Percentiles rank a stretch among this genome's conserved stretches.
These are phyloP conservation scores for Tineola bisselliella DNA, from an alignment of 2,888 invertebrate species.

Conservation along the genomic window DNA sequence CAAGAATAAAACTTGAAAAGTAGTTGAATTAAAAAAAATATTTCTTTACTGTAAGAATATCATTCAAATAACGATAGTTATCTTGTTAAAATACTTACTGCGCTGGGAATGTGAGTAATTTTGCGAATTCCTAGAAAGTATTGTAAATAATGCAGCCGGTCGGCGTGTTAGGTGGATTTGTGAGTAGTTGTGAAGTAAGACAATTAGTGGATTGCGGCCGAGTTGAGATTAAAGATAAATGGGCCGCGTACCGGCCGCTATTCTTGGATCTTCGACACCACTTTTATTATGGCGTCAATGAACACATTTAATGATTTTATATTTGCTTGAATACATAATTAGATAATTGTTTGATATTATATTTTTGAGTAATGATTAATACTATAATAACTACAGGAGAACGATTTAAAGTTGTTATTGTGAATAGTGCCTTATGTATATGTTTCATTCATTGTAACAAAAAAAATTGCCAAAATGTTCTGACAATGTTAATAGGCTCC, in stretches of 20 bases:
- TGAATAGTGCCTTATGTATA: too few relatives aligned
- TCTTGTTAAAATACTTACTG: neutral
- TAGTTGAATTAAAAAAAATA: too few relatives aligned
- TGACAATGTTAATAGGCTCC: too few relatives aligned
- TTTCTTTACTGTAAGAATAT: too few relatives aligned
- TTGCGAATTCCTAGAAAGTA: neutral
- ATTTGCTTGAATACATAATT: neutral
- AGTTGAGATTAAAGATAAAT: conserved; percentile 18
- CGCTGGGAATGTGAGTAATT: neutral
- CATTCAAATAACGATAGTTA: neutral
- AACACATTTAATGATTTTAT: neutral
- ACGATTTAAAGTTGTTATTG: too few relatives aligned
- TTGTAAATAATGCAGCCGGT: neutral
- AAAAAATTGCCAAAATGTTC: too few relatives aligned
- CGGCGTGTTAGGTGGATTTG: neutral
- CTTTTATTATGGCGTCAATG: conserved; percentile 1
- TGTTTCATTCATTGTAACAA: too few relatives aligned
- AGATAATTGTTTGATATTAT: neutral
- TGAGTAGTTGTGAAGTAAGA: conserved; percentile 22
- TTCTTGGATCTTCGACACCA: conserved; percentile 5
- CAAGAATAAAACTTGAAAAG: too few relatives aligned
- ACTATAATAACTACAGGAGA: too few relatives aligned
- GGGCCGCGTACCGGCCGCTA: conserved; percentile 4
- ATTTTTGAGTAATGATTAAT: too few relatives aligned
- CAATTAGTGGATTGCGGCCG: conserved; percentile 44